A percentile compares a stretch with the other conserved stretches of the same genome.
Evolutionary conservation across 1,140 invertebrate species (phyloP).

Genomic region (Macrotrachela quadricornifera): DNA sequence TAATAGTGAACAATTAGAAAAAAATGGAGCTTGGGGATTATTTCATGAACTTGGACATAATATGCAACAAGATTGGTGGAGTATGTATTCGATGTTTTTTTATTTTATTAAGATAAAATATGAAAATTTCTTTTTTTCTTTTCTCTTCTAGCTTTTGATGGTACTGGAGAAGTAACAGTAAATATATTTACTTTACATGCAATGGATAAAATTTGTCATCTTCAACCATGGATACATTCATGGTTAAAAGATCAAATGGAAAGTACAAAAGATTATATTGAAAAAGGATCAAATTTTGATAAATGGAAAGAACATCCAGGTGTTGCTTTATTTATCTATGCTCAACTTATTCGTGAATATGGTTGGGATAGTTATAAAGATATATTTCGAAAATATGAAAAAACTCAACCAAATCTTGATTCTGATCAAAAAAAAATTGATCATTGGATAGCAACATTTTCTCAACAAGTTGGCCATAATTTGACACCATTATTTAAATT

Average conservation of each 20-base stretch:
- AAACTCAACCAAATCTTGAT: no score
- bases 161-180: constrained; percentile 13
- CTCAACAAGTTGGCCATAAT: constrained; percentile 4
- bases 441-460: constrained; percentile 10
- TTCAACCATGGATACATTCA: constrained; percentile 11
- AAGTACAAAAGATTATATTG: constrained; percentile 7
- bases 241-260: constrained; percentile 8
- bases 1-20: constrained; percentile 1
- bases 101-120: no score
- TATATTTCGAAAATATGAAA: constrained; percentile 10
- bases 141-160: constrained; percentile 10
- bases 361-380: constrained; percentile 11
- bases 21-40: constrained; percentile 12
- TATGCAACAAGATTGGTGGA: constrained; percentile 3
- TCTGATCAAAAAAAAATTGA: constrained; percentile 11
- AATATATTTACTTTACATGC: constrained; percentile 16
- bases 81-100: no score
- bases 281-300: background rate
- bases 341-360: constrained; percentile 10
- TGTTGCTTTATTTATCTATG: constrained; percentile 10
- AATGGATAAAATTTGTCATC: constrained; percentile 11
- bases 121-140: no score
- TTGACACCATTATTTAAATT: constrained; percentile 9
- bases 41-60: constrained; percentile 12
- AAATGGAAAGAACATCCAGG: constrained; percentile 9